Evolutionary conservation across 2,888 invertebrate genomes (phyloP).

Genomic region (Stenotaenia linearis): DNA sequence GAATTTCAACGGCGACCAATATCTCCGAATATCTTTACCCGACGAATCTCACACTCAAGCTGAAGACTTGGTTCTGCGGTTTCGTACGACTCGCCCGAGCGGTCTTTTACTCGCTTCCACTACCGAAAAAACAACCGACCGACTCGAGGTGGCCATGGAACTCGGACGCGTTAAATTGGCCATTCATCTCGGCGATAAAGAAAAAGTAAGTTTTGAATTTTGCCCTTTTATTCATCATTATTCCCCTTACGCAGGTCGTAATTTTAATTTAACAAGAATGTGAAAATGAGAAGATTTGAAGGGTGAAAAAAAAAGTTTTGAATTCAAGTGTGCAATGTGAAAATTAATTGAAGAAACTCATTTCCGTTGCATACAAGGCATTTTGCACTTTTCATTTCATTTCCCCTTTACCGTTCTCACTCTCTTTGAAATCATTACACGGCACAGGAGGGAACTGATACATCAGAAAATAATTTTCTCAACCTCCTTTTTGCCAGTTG

Average conservation of each 20-base stretch:
- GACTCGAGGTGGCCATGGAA: constrained; percentile 76
- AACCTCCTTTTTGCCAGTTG: neutral
- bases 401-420: constrained; percentile 11
- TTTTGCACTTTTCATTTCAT: constrained; percentile 24
- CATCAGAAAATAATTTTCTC: constrained; percentile 24
- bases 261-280: neutral
- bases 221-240: no score
- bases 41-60: constrained; percentile 75
- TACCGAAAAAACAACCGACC: constrained; percentile 65
- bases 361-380: constrained; percentile 8
- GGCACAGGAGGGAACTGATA: constrained; percentile 11
- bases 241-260: neutral
- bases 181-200: constrained; percentile 73
- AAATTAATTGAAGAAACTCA: constrained; percentile 24
- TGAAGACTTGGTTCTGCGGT: constrained; percentile 79
- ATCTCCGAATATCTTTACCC: constrained; percentile 67
- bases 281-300: neutral
- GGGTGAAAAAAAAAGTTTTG: neutral
- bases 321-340: neutral
- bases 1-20: constrained; percentile 81
- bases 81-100: constrained; percentile 72
- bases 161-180: constrained; percentile 76
- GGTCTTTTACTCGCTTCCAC: constrained; percentile 72
- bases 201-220: constrained; percentile 61
- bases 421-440: constrained; percentile 1